Evolutionary conservation across 2,888 invertebrate species (phyloP).

Genomic region (Hipparchia semele): DNA sequence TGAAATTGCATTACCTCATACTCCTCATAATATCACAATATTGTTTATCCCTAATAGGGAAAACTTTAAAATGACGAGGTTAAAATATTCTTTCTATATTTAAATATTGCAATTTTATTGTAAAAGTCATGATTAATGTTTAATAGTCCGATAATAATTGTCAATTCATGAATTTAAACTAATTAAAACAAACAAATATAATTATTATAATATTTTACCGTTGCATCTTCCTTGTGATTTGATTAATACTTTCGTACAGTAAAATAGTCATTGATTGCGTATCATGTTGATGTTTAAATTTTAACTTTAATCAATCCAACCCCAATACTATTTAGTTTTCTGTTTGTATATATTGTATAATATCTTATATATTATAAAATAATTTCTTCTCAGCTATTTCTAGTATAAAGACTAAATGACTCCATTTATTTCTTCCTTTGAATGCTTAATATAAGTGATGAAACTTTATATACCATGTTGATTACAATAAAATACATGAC

Average conservation of each 20-base stretch:
- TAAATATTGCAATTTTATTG: not conserved
- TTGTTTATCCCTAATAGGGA: not conserved
- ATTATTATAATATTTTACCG: no score
- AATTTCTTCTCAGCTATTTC: not conserved
- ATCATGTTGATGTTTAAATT: no score
- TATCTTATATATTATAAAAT: no score
- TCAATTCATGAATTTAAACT: not conserved
- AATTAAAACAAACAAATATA: not conserved
- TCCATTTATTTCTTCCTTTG: no score
- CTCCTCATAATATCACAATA: no score
- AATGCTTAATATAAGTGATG: no score
- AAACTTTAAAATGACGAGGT: not conserved
- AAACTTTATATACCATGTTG: not conserved
- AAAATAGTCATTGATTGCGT: no score
- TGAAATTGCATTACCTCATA: slow-evolving; percentile 14
- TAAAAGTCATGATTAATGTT: not conserved
- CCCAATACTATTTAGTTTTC: no score
- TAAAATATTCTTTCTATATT: not conserved
- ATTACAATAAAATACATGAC: not conserved
- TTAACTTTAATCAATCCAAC: no score
- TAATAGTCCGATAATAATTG: not conserved
- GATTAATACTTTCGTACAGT: no score
- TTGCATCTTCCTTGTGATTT: no score
- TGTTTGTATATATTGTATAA: no score
- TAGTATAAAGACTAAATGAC: not conserved